Evolutionary conservation across 2,113 vertebrate species (phyloP).

Genomic region (Gavia stellata): DNA sequence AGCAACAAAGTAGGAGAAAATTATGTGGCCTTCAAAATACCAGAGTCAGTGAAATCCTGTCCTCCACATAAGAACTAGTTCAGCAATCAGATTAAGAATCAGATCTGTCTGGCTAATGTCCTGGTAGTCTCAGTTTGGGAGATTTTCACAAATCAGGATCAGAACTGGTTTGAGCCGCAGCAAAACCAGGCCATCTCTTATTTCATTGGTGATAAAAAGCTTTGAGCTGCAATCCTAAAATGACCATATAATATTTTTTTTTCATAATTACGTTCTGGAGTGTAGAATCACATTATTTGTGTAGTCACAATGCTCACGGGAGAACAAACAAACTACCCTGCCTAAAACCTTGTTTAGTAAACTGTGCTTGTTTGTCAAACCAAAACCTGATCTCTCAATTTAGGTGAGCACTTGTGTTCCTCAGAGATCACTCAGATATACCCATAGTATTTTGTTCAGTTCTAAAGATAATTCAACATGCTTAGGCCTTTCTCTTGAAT

Average conservation of each 20-base stretch:
- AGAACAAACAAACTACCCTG: background rate
- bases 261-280: background rate
- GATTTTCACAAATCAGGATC: background rate
- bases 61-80: background rate
- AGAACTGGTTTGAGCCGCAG: background rate
- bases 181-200: conserved; percentile 13
- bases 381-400: background rate
- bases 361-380: background rate
- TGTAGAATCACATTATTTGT: background rate
- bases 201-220: background rate
- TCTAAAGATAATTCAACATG: background rate
- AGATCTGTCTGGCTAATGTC: background rate
- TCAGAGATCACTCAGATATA: background rate
- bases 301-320: background rate
- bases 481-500: background rate
- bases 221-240: conserved; percentile 6
- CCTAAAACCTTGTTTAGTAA: background rate
- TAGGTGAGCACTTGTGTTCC: background rate
- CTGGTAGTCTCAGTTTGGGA: background rate
- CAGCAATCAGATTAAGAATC: background rate
- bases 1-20: background rate
- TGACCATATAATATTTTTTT: background rate
- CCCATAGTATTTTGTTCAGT: background rate
- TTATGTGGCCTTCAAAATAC: background rate
- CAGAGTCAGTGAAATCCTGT: background rate